A percentile compares a stretch with the other conserved stretches of the same genome.
Conservation (phyloP, 2,888 invertebrate species). For the Erebia palarica region DNA sequence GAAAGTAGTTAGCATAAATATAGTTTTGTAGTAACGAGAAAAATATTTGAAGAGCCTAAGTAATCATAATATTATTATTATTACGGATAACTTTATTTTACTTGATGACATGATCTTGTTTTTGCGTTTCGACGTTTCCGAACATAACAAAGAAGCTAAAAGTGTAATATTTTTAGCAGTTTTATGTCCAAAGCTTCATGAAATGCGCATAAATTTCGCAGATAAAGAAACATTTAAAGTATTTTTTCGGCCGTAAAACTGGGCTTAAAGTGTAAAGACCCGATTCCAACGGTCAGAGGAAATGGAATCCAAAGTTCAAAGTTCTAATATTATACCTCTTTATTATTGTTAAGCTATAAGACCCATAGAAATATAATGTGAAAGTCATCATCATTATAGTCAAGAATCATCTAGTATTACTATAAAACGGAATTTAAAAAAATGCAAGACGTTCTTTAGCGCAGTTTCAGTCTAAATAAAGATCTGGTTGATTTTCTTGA, state of each 20-base stretch:
- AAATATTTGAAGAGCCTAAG: too few species aligned
- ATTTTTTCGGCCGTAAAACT: conserved; percentile 28
- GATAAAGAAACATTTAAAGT: conserved; percentile 25
- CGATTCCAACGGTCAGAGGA: conserved; percentile 21
- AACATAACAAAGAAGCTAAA: conserved; percentile 20
- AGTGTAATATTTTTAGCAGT: conserved; percentile 23
- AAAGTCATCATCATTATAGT: too few species aligned
- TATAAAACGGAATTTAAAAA: too few species aligned
- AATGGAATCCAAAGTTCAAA: conserved; percentile 25
- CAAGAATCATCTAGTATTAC: too few species aligned
- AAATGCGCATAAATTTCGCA: conserved; percentile 29
- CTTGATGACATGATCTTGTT: too few species aligned
- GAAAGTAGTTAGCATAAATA: too few species aligned
- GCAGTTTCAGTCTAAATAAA: too few species aligned
- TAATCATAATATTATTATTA: too few species aligned
- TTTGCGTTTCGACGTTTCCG: conserved; percentile 1
- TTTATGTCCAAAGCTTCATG: conserved; percentile 29
- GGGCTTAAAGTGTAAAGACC: conserved; percentile 17
- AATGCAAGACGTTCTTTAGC: not conserved
- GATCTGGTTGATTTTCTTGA: too few species aligned
- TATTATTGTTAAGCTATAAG: not conserved
- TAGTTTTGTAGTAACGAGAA: too few species aligned
- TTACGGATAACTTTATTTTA: too few species aligned
- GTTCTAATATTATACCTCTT: conserved; percentile 30
- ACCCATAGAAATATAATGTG: too few species aligned